Evolutionary conservation across 1,140 invertebrate genomes (phyloP), one percentile per base, ranked within the genome.

Genomic region (Plectrocnemia conspersa): DNA sequence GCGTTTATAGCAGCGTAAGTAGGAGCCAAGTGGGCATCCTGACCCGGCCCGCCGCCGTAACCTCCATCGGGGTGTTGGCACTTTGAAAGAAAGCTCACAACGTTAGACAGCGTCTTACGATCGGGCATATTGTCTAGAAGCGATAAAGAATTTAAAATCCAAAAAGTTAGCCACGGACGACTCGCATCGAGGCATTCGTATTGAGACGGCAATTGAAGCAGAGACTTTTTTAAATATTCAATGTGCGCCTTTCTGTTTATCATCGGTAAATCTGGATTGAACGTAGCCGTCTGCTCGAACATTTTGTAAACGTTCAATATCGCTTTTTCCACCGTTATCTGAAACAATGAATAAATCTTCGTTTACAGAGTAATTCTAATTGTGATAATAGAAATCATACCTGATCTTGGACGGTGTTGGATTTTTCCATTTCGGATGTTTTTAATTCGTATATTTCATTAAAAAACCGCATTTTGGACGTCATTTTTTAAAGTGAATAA

Each of bases 1-100:
- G 93, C 84, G 78, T 93, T 95, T 0, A 98, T 84, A 56, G 96
- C 94, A 40, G 95, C 97, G 78, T 98, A 99, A 3, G 96, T 98
- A 23, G 95, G 84, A 1, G 96, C 97, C 44, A 99, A 77, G 76
- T 99, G 97, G 21, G 94, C 75, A 65, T 82, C 75, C 70, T 99
- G 96, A 2, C 83, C 82, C 0, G 94, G 95, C 13, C 94, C 95
- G 61, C 96, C 95, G 40, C 87, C 92, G 80, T 95, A 98, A 3
- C 94, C 94, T 22, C 95, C 94, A 55, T 81, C 76, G 4, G 82
- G 77, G 64, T 82, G 74, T 63, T 94, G 91, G 69, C 93, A 96
- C 64, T 82, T 82, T 35, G 62, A 67, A 32, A 92, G 68, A 70
- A 92, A 91, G 18, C 80, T 64, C 16, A 82, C 81, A 58, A 89